Percentiles rank a stretch among this genome's conserved stretches.
phyloP scores from a whole-genome alignment of 64 coral and sea anemone genomes.

The Actinia tenebrosa region DNA sequence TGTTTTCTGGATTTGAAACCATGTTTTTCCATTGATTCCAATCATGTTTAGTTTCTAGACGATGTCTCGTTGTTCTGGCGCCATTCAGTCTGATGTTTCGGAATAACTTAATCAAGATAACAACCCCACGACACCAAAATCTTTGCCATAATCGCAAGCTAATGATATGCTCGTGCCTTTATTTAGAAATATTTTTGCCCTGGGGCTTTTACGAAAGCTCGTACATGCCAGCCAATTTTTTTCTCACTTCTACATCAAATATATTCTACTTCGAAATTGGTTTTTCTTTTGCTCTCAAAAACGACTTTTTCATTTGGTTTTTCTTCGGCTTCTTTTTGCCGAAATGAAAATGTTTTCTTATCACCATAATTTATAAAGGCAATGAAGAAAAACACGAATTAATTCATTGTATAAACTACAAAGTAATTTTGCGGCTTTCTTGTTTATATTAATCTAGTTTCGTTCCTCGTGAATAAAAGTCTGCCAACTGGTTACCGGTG shows the following conservation, averaged over 20 bases:
- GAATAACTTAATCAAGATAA: slow-evolving; percentile 6
- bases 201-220: neutral
- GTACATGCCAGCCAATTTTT: neutral
- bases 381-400: neutral
- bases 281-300: neutral
- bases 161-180: neutral
- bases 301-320: neutral
- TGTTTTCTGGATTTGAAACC: neutral
- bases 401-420: neutral
- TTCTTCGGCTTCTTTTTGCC: neutral
- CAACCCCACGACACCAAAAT: slow-evolving; percentile 2
- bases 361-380: neutral
- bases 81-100: neutral
- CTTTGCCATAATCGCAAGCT: neutral
- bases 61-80: neutral
- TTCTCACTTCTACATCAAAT: neutral
- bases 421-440: neutral
- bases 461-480: neutral
- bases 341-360: neutral
- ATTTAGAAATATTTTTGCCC: neutral
- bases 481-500: neutral
- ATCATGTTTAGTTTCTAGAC: neutral
- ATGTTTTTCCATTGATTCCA: neutral
- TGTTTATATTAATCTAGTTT: neutral
- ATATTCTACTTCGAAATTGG: neutral